Base-by-base conservation (phyloP, 2,797 vertebrate genomes). In the Crenichthys baileyi region DNA sequence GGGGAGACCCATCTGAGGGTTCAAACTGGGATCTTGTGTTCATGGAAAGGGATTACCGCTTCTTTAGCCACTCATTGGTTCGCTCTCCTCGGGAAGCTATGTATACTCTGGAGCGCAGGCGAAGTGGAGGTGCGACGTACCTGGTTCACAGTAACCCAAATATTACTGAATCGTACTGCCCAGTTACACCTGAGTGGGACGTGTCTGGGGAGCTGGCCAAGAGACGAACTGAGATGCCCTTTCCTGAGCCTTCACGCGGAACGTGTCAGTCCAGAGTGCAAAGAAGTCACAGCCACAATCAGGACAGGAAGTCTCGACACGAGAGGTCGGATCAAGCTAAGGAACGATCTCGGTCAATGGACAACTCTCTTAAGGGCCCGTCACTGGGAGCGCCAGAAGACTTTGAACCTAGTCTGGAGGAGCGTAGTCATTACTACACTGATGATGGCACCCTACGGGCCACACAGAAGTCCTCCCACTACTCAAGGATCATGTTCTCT, bases 251-350 rank as follows among this genome's bases (percentile, higher is more conserved):
- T 80, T 99, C 98, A 31, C 95, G 98, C 71, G 98, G 98, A 78
- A 99, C 98, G 13, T 98, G 98, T 83, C 97, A 99, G 91, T 98
- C 98, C 56, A 97, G 97, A 91, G 98, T 99, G 80, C 98, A 99
- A 91, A 97, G 98, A 87, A 99, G 98, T 93, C 98, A 99, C 95
- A 99, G 98, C 96, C 98, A 99, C 96, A 99, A 98, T 83, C 98
- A 99, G 93, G 98, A 99, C 92, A 97, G 98, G 90, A 97, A 99
- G 90, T 99, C 98, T 0, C 97, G 98, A 79, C 98, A 98, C 11
- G 98, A 99, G 92, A 93, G 97, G 79, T 96, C 97, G 55, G 97
- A 95, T 94, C 99, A 99, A 91, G 97, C 98, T 88, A 99, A 99
- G 94, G 98, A 99, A 89, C 95, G 98, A 73, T 99, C 98, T 82